These are phyloP conservation scores for Taurulus bubalis DNA, from an alignment of 2,113 vertebrate species.

Conservation along the genomic window DNA sequence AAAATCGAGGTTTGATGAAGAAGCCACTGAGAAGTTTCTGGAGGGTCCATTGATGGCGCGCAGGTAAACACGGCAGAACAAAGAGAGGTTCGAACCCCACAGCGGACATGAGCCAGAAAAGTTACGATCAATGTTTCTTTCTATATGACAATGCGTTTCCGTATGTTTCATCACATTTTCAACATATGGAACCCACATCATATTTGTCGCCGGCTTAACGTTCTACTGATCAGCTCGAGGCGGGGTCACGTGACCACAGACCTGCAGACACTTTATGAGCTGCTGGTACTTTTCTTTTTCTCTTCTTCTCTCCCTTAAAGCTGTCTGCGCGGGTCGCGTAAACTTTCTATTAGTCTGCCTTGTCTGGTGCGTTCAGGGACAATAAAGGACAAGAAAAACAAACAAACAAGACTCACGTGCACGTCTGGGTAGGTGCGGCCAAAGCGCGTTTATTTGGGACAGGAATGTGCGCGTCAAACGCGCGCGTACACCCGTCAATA, in stretches of 20 bases:
- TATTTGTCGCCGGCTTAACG: background rate
- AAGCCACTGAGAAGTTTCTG: background rate
- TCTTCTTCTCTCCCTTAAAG: background rate
- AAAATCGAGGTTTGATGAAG: background rate
- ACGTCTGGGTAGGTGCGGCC: background rate
- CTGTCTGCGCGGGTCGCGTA: slow-evolving; percentile 40
- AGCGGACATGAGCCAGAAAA: background rate
- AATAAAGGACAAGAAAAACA: slow-evolving; percentile 33
- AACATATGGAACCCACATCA: background rate
- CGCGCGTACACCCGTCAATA: background rate
- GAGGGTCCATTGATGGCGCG: background rate
- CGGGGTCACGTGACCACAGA: slow-evolving; percentile 29
- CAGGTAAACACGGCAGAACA: slow-evolving; percentile 28
- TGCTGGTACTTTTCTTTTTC: slow-evolving; percentile 5
- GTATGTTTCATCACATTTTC: background rate
- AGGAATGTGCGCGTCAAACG: background rate
- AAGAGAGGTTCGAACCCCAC: background rate
- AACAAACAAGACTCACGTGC: background rate
- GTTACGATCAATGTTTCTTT: background rate
- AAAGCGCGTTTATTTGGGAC: background rate
- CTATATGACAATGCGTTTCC: background rate
- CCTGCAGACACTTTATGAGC: slow-evolving; percentile 46
- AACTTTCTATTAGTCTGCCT: slow-evolving; percentile 54
- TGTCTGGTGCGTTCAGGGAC: slow-evolving; percentile 50
- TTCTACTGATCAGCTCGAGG: slow-evolving; percentile 3